Evolutionary conservation across 2,113 vertebrate genomes (phyloP), one percentile per base, ranked within the genome.

Genomic region (Chaetodon auriga): DNA sequence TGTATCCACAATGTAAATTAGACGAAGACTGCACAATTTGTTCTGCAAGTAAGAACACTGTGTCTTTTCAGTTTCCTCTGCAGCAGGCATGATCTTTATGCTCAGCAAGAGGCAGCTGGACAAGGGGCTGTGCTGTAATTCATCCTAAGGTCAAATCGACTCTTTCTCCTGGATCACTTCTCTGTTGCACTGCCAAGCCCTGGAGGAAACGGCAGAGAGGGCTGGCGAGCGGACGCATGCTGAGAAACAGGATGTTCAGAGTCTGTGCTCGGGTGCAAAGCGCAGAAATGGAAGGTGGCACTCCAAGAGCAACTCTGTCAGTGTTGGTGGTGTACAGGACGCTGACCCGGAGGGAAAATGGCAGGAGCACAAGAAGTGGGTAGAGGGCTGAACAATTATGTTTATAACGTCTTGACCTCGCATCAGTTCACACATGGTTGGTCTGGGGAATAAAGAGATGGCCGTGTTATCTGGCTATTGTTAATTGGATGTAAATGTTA

Each of bases 401-500:
- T 81, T 75, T 82, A 90, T 85, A 81, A 64, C 58, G 15, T 88
- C 41, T 79, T 82, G 87, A 86, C 82, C 82, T 68, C 10, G n/a
- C 80, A 78, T 81, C 4, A 60, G 64, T 85, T 92, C 76, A 90
- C 87, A 88, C 78, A 85, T 48, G 80, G 86, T 51, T 77, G 83
- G 82, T 73, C 81, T 64, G 23, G 41, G 66, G 78, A 81, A 69
- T 49, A 88, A 80, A 78, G 55, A 75, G 60, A 55, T 15, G 2
- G 57, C 58, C 0, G 68, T 81, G 78, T 85, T 84, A 87, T 93
- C 63, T 83, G 78, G 80, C 81, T 82, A 54, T 87, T 79, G 85
- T 87, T 95, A 94, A 95, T 95, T 93, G 89, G 91, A 93, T 85
- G 84, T 90, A 92, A 92, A 94, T 92, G 81, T 91, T 92, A 94